These are phyloP conservation scores for Sander vitreus DNA, from an alignment of 2,113 vertebrate genomes.

Conservation along the genomic window DNA sequence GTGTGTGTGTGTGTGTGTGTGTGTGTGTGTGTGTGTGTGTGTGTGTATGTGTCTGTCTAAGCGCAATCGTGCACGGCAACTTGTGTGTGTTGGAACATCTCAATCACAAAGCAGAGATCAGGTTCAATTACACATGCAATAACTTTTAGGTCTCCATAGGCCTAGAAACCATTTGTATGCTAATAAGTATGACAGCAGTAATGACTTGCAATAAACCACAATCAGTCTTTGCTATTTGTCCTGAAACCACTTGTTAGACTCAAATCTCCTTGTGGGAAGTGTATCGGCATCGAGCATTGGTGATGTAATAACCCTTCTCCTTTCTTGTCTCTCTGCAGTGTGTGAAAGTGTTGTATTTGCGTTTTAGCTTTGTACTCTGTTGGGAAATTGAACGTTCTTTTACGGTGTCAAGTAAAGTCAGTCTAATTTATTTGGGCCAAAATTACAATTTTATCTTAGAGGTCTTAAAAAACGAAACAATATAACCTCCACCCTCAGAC, in stretches of 20 bases:
- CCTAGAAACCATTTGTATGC: slow-evolving; percentile 81
- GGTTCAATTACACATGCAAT: slow-evolving; percentile 80
- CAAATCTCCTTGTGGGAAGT: slow-evolving; percentile 59
- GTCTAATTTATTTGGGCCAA: neutral
- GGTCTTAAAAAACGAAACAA: neutral
- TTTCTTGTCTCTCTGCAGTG: slow-evolving; percentile 26
- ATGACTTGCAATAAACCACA: slow-evolving; percentile 77
- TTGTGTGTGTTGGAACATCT: slow-evolving; percentile 59
- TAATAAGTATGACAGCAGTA: slow-evolving; percentile 77
- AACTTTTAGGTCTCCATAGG: slow-evolving; percentile 74
- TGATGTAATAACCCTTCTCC: slow-evolving; percentile 45
- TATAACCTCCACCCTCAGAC: neutral
- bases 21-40: too few relatives aligned
- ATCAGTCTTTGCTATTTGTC: slow-evolving; percentile 67
- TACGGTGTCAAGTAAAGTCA: neutral
- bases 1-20: neutral
- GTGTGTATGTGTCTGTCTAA: too few relatives aligned
- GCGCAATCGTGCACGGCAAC: neutral
- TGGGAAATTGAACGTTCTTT: neutral
- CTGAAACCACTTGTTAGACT: slow-evolving; percentile 69
- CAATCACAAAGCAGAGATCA: slow-evolving; percentile 75
- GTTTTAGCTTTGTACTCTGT: neutral
- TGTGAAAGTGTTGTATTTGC: slow-evolving; percentile 14
- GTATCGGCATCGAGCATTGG: slow-evolving; percentile 48
- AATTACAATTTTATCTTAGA: neutral